Evolutionary conservation across 2,888 invertebrate genomes (phyloP).

Genomic region (Drosophila merina): DNA sequence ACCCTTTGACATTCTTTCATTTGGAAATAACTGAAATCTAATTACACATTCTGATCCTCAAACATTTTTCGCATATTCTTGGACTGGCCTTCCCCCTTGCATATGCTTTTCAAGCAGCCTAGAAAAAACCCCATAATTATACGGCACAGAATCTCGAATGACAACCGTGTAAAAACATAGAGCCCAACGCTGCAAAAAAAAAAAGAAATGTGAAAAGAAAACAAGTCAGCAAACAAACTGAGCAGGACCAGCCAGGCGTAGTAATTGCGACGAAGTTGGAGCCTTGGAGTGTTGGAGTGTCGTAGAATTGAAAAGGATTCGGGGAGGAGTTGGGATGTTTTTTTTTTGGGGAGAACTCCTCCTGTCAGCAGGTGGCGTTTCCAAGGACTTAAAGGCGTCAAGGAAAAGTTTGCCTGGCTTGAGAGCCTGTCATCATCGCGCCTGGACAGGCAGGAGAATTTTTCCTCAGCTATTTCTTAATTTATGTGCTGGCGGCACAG

Average conservation of each 20-base stretch:
- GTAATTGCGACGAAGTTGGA: conserved; percentile 60
- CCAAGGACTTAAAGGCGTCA: conserved; percentile 42
- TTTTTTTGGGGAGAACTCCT: conserved; percentile 14
- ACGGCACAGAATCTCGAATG: conserved; percentile 52
- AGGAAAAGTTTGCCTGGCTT: conserved; percentile 31
- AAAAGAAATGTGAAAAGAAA: conserved; percentile 10
- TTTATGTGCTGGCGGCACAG: conserved; percentile 62
- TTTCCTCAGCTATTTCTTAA: conserved; percentile 71
- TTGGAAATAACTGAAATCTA: conserved; percentile 29
- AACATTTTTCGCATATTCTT: conserved; percentile 7
- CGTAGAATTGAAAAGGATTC: conserved; percentile 3
- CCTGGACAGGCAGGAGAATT: conserved; percentile 31
- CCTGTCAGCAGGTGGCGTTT: conserved; percentile 62
- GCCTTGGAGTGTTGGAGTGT: conserved; percentile 18
- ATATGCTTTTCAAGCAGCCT: conserved; percentile 24
- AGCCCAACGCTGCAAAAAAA: conserved; percentile 22
- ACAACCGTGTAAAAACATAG: conserved; percentile 36
- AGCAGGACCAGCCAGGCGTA: conserved; percentile 52
- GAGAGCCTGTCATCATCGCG: conserved; percentile 32
- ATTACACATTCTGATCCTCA: conserved; percentile 27
- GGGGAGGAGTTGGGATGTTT: neutral
- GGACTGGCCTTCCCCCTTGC: conserved; percentile 17
- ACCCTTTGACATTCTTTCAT: conserved; percentile 12
- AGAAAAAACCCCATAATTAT: conserved; percentile 56
- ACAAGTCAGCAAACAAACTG: conserved; percentile 37